Percentiles rank a stretch among this genome's conserved stretches.
These are phyloP conservation scores for Carapus acus DNA, from an alignment of 2,797 vertebrate genomes.

Conservation along the genomic window DNA sequence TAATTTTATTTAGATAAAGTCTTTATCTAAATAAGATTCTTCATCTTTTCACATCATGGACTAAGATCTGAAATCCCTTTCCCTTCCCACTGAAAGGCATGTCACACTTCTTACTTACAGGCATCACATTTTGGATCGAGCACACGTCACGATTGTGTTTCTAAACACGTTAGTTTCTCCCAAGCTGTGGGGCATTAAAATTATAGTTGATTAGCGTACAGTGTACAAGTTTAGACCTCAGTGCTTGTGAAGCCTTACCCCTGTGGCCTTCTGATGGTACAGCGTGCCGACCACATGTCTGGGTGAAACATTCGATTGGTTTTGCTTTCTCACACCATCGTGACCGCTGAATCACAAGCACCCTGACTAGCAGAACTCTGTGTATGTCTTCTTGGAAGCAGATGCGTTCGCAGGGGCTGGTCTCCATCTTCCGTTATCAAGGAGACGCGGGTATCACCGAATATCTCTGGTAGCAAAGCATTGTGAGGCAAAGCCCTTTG, in stretches of 20 bases:
- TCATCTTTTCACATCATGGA: no score
- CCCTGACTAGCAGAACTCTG: constrained; percentile 1
- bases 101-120: no score
- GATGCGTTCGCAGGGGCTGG: constrained; percentile 16
- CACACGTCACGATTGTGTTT: no score
- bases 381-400: constrained; percentile 9
- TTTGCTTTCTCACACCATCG: constrained; percentile 12
- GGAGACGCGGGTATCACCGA: constrained; percentile 26
- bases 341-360: constrained; percentile 7
- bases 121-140: no score
- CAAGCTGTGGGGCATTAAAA: no score
- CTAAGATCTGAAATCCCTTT: no score
- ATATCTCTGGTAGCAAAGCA: constrained; percentile 14
- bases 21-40: not conserved
- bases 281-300: constrained; percentile 1
- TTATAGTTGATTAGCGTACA: no score
- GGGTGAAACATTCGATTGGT: constrained; percentile 10
- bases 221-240: no score
- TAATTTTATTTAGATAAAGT: not conserved
- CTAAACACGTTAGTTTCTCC: no score
- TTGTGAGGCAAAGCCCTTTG: constrained; percentile 19
- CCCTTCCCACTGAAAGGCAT: no score
- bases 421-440: constrained; percentile 13
- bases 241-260: no score
- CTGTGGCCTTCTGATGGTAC: not conserved